Evolutionary conservation across 2,797 vertebrate species (phyloP).

Genomic region (Catharus ustulatus): DNA sequence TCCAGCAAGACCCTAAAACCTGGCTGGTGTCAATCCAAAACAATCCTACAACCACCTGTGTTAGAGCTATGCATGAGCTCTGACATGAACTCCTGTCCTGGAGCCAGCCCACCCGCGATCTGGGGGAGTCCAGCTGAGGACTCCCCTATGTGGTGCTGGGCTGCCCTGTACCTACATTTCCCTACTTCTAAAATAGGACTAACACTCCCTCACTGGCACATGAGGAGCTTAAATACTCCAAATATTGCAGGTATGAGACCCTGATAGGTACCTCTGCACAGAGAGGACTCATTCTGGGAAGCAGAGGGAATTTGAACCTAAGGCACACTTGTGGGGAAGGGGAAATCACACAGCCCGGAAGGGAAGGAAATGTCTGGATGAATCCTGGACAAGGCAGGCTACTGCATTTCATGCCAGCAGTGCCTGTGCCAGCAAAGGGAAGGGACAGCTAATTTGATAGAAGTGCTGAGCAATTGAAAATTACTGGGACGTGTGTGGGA

Average conservation of each 20-base stretch:
- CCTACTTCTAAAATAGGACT: neutral
- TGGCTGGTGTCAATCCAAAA: too few species aligned
- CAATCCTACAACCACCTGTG: too few species aligned
- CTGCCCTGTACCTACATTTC: neutral
- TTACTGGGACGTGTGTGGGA: neutral
- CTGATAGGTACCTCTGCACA: neutral
- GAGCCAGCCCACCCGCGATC: accelerated
- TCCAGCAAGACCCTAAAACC: too few species aligned
- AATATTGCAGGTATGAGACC: slow-evolving; percentile 14
- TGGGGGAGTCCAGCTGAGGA: neutral
- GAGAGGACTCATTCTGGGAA: slow-evolving; percentile 5
- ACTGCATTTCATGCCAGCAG: slow-evolving; percentile 6
- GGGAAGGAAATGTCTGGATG: slow-evolving; percentile 59
- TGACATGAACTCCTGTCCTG: neutral
- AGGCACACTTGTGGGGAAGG: slow-evolving; percentile 1
- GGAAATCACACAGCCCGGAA: slow-evolving; percentile 28
- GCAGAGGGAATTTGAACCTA: slow-evolving; percentile 4
- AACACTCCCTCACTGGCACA: neutral
- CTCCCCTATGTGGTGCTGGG: neutral
- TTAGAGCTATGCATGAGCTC: neutral
- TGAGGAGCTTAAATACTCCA: neutral
- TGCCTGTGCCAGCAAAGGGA: neutral
- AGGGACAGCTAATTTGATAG: slow-evolving; percentile 29
- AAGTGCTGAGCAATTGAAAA: slow-evolving; percentile 36
- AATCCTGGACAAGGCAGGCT: slow-evolving; percentile 10